Evolutionary conservation across 2,888 invertebrate species (phyloP).

Genomic region (Rhamphomyia laevipes): DNA sequence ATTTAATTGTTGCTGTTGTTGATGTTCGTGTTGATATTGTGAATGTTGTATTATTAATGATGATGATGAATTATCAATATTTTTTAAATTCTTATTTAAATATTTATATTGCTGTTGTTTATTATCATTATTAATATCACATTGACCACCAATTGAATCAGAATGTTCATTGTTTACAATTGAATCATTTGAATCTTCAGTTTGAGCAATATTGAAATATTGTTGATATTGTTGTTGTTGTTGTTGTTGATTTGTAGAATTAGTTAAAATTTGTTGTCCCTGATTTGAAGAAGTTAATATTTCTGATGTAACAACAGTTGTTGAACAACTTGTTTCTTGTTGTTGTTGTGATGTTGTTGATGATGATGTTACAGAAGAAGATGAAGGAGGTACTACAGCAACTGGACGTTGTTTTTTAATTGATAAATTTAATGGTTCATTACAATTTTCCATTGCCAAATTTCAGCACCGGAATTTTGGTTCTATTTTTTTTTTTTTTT

Average conservation of each 20-base stretch:
- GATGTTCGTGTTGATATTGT: conserved; percentile 2
- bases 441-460: conserved; percentile 20
- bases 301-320: not conserved
- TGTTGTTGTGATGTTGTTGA: not conserved
- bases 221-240: conserved; percentile 1
- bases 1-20: conserved; percentile 9
- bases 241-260: not conserved
- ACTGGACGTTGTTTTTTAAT: conserved; percentile 42
- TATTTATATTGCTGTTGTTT: not conserved
- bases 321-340: not conserved
- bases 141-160: not conserved
- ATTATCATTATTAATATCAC: not conserved
- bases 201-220: not conserved
- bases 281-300: not conserved
- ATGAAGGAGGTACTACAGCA: conserved; percentile 41
- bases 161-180: not conserved
- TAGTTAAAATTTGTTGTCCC: not conserved
- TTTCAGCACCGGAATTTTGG: not conserved
- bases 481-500: not conserved
- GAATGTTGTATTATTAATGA: not conserved
- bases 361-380: conserved; percentile 13
- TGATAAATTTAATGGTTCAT: conserved; percentile 40
- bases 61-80: conserved; percentile 1
- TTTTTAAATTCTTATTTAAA: not conserved
- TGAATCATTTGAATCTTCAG: not conserved